A percentile compares a stretch with the other conserved stretches of the same genome.
Evolutionary conservation across 1,140 invertebrate genomes (phyloP).

Genomic region (Brachionus rotundiformis): DNA sequence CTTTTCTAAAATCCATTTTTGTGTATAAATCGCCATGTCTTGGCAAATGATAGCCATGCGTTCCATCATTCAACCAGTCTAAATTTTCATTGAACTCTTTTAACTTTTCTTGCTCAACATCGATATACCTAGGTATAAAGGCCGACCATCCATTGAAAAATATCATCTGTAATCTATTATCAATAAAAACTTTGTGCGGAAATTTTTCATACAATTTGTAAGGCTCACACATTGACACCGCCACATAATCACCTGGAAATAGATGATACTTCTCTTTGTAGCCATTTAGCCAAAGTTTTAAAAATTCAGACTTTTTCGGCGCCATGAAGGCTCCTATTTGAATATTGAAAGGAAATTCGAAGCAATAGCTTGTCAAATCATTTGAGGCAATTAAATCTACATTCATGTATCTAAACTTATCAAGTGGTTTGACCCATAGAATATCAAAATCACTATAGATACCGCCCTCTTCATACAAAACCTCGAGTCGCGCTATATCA

Average conservation of each 20-base stretch:
- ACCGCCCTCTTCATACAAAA: slow-evolving; percentile 46
- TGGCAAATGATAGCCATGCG: slow-evolving; percentile 44
- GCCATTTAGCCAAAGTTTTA: slow-evolving; percentile 33
- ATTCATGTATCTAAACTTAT: slow-evolving; percentile 32
- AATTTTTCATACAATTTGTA: slow-evolving; percentile 48
- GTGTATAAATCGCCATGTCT: slow-evolving; percentile 13
- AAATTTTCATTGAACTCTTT: slow-evolving; percentile 47
- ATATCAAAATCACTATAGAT: slow-evolving; percentile 50
- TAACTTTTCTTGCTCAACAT: slow-evolving; percentile 24
- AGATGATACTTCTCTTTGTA: slow-evolving; percentile 38
- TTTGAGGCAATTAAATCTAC: slow-evolving; percentile 46
- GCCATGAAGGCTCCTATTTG: slow-evolving; percentile 51
- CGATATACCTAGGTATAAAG: slow-evolving; percentile 36
- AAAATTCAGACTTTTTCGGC: slow-evolving; percentile 10
- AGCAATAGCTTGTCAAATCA: slow-evolving; percentile 47
- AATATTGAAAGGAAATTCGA: slow-evolving; percentile 34
- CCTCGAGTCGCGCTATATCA: slow-evolving; percentile 45
- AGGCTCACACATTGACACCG: slow-evolving; percentile 51
- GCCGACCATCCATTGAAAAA: slow-evolving; percentile 48
- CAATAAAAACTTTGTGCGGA: slow-evolving; percentile 26
- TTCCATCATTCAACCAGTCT: slow-evolving; percentile 49
- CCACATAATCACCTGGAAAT: slow-evolving; percentile 46
- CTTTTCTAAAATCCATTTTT: slow-evolving; percentile 7
- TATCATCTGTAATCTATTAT: slow-evolving; percentile 50
- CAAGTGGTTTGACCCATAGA: slow-evolving; percentile 38